Evolutionary conservation across 1,140 invertebrate species (phyloP), one percentile per base, ranked within the genome.

Genomic region (Stegodyphus dumicola): DNA sequence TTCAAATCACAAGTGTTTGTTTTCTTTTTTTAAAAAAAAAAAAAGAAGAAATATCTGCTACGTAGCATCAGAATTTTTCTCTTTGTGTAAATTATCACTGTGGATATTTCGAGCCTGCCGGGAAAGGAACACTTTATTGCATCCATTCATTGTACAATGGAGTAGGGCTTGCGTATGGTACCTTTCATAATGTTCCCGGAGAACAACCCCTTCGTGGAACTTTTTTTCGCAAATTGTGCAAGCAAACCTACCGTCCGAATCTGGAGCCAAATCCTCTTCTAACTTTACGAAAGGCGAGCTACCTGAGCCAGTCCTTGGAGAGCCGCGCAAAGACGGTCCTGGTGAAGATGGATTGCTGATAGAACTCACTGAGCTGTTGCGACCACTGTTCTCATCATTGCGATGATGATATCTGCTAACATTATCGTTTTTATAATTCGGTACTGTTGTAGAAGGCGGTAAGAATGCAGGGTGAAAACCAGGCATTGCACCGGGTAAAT

Each of bases 101-200:
- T 86, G 85, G 9, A 65, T 70, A 52, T 56, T 80, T 18, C 79
- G 78, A 49, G 86, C 64, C 33, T 77, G 70, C 51, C 79, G 70
- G 18, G 86, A 87, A 65, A 87, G 86, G 74, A 84, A 87, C 75
- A 77, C 79, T 85, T 85, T 87, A 49, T 83, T 84, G 79, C 86
- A 87, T 7, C 81, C 81, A 51, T 84, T 79, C 53, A 18, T 76
- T 9, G 84, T 77, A 78, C 86, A 88, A 10, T 79, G 69, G 6
- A 79, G 49, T 4, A 88, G 73, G 76, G 90, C 89, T 65, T 89
- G 88, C 13, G 89, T 89, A 89, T 96, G 95, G 60, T 92, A 89
- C 65, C 91, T 92, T 88, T 94, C 93, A 90, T 92, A 93, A 91
- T 95, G 94, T 87, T 93, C 92, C 88, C 94, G 94, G 74, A 95